Evolutionary conservation across 2,113 vertebrate genomes (phyloP).

Genomic region (Melanotaenia duboulayi): DNA sequence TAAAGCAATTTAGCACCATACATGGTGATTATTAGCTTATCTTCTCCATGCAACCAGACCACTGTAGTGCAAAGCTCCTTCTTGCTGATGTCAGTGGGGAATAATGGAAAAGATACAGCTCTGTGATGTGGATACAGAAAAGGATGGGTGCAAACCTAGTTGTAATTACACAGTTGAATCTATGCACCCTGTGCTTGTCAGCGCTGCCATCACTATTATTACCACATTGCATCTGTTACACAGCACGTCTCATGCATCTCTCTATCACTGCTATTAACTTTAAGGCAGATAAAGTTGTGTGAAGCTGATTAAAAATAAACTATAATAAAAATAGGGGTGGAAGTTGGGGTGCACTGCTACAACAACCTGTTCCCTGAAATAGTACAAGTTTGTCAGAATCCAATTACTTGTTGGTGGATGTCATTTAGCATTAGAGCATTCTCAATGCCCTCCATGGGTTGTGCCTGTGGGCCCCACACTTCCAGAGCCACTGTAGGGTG

Average conservation of each 20-base stretch:
- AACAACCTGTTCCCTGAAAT: slow-evolving; percentile 50
- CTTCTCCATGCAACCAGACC: slow-evolving; percentile 24
- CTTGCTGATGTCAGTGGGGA: slow-evolving; percentile 40
- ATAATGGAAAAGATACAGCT: slow-evolving; percentile 40
- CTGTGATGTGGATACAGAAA: slow-evolving; percentile 41
- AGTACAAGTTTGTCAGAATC: slow-evolving; percentile 50
- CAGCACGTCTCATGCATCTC: slow-evolving; percentile 4
- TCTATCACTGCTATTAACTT: slow-evolving; percentile 27
- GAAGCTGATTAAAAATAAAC: slow-evolving; percentile 38
- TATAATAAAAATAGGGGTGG: slow-evolving; percentile 20
- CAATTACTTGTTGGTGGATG: slow-evolving; percentile 59
- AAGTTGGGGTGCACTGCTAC: slow-evolving; percentile 27
- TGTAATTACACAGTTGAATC: slow-evolving; percentile 61
- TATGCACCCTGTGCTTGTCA: slow-evolving; percentile 52
- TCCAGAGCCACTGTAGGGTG: slow-evolving; percentile 50
- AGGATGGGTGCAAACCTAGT: slow-evolving; percentile 35
- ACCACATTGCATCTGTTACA: slow-evolving; percentile 32
- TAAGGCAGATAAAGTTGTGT: slow-evolving; percentile 9
- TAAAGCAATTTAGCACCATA: slow-evolving; percentile 46
- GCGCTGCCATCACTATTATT: slow-evolving; percentile 50
- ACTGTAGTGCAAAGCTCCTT: slow-evolving; percentile 25
- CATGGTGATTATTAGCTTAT: slow-evolving; percentile 47
- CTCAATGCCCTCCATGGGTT: slow-evolving; percentile 52
- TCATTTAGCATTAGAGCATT: slow-evolving; percentile 56
- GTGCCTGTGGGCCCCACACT: slow-evolving; percentile 50